A percentile compares a stretch with the other conserved stretches of the same genome.
phyloP scores from a whole-genome alignment of 2,797 vertebrate genomes.

The Catostomus latipinnis region DNA sequence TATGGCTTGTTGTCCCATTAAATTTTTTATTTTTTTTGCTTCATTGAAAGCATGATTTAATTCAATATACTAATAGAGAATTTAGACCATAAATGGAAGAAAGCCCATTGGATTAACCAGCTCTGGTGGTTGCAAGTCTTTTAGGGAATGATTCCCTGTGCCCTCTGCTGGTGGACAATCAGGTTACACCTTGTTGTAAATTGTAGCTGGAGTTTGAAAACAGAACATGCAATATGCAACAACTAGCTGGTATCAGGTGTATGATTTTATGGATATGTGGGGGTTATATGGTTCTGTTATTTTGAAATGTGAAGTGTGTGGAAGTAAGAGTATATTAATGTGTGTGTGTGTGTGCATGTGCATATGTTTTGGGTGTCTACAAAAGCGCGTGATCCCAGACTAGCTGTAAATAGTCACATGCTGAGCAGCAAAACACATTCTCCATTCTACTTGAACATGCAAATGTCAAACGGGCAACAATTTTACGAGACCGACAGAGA shows the following conservation, averaged over 20 bases:
- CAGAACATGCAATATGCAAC: background rate
- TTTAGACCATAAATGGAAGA: too few relatives aligned
- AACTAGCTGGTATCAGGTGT: background rate
- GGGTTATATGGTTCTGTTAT: background rate
- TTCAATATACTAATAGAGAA: too few relatives aligned
- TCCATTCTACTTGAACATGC: background rate
- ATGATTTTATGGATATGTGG: background rate
- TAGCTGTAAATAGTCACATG: conserved; percentile 33
- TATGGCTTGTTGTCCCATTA: background rate
- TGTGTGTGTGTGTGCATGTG: background rate
- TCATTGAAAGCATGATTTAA: too few relatives aligned
- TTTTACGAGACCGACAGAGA: background rate
- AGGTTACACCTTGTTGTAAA: background rate
- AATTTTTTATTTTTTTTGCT: too few relatives aligned
- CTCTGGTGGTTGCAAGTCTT: too few relatives aligned
- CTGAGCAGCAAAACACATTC: conserved; percentile 29
- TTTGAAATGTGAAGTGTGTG: background rate
- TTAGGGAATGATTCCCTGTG: background rate
- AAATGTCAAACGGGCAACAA: conserved; percentile 30
- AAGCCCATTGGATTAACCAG: too few relatives aligned
- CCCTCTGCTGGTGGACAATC: conserved; percentile 21
- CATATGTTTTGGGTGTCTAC: conserved; percentile 20
- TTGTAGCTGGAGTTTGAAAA: background rate
- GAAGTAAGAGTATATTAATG: background rate
- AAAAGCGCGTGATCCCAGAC: conserved; percentile 13